Base-by-base conservation (phyloP, 2,797 vertebrate species). In the Thalassophryne amazonica region DNA sequence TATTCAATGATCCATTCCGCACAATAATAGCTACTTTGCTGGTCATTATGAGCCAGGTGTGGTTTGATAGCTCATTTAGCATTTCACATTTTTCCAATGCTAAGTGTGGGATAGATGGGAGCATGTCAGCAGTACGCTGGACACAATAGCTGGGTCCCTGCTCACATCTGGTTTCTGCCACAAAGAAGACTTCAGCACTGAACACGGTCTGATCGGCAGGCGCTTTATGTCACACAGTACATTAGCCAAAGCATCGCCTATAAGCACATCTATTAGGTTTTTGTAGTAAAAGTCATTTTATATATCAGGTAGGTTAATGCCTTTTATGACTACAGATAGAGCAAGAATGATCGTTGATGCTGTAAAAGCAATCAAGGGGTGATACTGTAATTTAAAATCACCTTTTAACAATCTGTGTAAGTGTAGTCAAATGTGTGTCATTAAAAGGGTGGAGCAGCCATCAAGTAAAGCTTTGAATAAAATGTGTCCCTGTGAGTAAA, bases 1-100 rank as follows among this genome's bases (percentile, higher is more conserved):
- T n/a, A n/a, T n/a, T n/a, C n/a, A n/a, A n/a, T 53, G 72, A 80
- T 32, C 42, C 48, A 54, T 68, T 54, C 47, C 62, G 60, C 47
- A 27, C 30, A 12, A 64, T 50, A 41, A 42, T 52, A 70, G 47
- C 65, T 19, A 33, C 60, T 41, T 43, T 30, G 61, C 58, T 56
- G 65, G 40, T 71, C 42, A 35, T 62, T 57, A 12, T 54, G 14
- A 62, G 50, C 36, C 71, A 74, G 72, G 45, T 70, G 74, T 73
- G 35, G 42, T 46, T 19, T 30, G 23, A 63, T 42, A 40, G 69
- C 66, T 74, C 27, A 63, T 63, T 63, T 70, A 36, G 27, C 23
- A 15, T 74, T 68, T 49, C 11, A 8, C 34, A 27, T 10, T 66
- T 68, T 33, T 20, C 36, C 14, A 9, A 50, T 19, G 23, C 42